Evolutionary conservation across 2,797 vertebrate genomes (phyloP).

Genomic region (Alexandromys oeconomus): DNA sequence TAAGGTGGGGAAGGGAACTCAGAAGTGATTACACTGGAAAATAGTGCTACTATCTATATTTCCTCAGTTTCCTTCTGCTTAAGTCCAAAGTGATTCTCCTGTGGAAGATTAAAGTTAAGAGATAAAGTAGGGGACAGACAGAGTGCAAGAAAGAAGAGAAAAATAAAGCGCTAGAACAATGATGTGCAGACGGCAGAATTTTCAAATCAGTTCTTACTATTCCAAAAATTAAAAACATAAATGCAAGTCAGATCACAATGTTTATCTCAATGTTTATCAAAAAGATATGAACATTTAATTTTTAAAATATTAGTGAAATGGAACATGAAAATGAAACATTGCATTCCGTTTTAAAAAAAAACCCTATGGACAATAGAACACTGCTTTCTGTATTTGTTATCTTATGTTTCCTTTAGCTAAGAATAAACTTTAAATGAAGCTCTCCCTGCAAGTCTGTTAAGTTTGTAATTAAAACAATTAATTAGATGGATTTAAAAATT

Average conservation of each 20-base stretch:
- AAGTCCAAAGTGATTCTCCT: not conserved
- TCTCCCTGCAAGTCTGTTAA: slow-evolving; percentile 38
- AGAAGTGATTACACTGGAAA: not conserved
- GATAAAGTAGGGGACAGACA: not conserved
- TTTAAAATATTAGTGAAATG: slow-evolving; percentile 41
- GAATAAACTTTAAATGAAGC: slow-evolving; percentile 54
- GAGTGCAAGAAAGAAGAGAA: not conserved
- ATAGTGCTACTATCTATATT: not conserved
- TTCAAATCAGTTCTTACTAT: not conserved
- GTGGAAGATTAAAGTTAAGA: not conserved
- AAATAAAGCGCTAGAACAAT: not conserved
- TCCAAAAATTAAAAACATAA: slow-evolving; percentile 12
- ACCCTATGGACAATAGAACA: not conserved
- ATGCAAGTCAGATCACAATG: not conserved
- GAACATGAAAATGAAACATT: not conserved
- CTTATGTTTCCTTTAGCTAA: slow-evolving; percentile 59
- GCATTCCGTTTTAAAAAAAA: slow-evolving; percentile 29
- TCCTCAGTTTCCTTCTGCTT: slow-evolving; percentile 1
- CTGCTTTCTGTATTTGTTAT: not conserved
- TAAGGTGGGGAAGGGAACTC: not conserved
- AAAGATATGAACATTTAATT: not conserved
- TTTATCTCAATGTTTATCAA: not conserved
- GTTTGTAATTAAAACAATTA: slow-evolving; percentile 77
- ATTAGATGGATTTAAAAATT: slow-evolving; percentile 73
- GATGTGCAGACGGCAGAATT: not conserved